Conservation (phyloP, 2,888 invertebrate genomes). For the Acanthacorydalis orientalis region DNA sequence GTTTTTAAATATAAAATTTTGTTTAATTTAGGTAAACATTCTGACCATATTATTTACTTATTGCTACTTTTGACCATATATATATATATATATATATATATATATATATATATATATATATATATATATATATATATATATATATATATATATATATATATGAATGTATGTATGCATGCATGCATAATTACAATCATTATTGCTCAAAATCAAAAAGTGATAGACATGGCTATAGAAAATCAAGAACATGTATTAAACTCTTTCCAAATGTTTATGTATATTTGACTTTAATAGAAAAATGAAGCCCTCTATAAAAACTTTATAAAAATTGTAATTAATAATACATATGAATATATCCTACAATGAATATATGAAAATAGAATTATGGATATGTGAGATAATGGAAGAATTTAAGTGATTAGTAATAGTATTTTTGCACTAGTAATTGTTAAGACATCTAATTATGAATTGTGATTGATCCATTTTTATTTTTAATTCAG, state of each 20-base stretch:
- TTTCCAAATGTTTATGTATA: too few species aligned
- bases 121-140: too few species aligned
- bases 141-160: too few species aligned
- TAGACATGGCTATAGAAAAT: background rate
- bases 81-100: too few species aligned
- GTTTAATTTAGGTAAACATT: too few species aligned
- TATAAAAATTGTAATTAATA: background rate
- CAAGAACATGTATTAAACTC: background rate
- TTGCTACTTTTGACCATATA: too few species aligned
- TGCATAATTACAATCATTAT: background rate
- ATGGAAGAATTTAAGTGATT: constrained; percentile 14
- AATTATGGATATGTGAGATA: constrained; percentile 15
- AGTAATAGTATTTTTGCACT: constrained; percentile 29
- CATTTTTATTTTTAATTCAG: constrained; percentile 11
- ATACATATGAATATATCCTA: background rate
- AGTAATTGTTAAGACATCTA: constrained; percentile 24
- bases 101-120: too few species aligned
- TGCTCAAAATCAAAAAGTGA: background rate
- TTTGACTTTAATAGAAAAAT: background rate
- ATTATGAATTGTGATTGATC: constrained; percentile 22
- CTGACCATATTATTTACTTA: too few species aligned
- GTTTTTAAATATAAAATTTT: too few species aligned
- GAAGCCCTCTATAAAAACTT: constrained; percentile 4
- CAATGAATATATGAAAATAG: constrained; percentile 4
- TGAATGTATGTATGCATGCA: too few species aligned